Evolutionary conservation across 2,797 vertebrate species (phyloP).

Genomic region (Eulemur rubriventer): DNA sequence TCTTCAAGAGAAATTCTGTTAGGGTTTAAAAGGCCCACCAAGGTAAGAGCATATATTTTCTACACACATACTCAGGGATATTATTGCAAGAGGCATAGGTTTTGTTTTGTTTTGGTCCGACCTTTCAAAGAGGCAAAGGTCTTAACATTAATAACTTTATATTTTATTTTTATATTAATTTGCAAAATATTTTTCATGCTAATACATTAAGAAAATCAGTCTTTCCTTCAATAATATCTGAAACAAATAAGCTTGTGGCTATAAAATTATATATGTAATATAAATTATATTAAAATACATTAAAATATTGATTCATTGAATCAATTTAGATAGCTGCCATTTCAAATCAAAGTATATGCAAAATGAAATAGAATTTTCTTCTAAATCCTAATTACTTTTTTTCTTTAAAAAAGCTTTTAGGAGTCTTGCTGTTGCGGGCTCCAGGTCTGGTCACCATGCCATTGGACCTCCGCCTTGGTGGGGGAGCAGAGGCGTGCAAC

Average conservation of each 20-base stretch:
- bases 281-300: not conserved
- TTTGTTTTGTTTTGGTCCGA: too few species aligned
- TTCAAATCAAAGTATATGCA: slow-evolving; percentile 21
- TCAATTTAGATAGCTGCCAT: not conserved
- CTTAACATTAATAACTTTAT: not conserved
- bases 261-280: not conserved
- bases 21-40: not conserved
- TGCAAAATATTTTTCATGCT: not conserved
- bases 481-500: too few species aligned
- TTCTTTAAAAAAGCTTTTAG: not conserved
- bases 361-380: not conserved
- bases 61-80: not conserved
- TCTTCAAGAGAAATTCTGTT: not conserved
- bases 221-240: not conserved
- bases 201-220: not conserved
- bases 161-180: not conserved
- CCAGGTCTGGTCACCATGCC: too few species aligned
- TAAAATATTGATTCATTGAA: not conserved
- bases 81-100: not conserved
- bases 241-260: not conserved
- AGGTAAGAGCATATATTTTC: not conserved
- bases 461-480: too few species aligned
- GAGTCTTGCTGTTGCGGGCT: too few species aligned
- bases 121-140: not conserved
- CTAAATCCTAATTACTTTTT: not conserved